Evolutionary conservation across 2,113 vertebrate genomes (phyloP).

Genomic region (Alethe castanea): DNA sequence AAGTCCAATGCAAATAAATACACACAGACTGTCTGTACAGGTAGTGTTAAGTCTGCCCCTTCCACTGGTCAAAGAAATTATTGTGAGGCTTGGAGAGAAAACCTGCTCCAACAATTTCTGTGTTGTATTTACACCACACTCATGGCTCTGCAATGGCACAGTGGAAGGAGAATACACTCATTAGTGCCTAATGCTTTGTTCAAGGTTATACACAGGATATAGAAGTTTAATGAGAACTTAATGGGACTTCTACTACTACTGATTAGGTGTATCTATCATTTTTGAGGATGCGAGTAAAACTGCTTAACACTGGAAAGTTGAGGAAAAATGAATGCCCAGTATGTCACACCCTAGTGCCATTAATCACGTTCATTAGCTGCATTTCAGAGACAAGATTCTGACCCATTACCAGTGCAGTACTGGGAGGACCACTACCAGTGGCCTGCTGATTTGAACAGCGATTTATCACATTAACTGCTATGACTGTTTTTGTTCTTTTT

Average conservation of each 20-base stretch:
- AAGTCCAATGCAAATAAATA: background rate
- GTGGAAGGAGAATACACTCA: constrained; percentile 49
- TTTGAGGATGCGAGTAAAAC: constrained; percentile 38
- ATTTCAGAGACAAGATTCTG: constrained; percentile 47
- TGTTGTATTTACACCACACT: background rate
- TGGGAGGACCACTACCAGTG: constrained; percentile 2
- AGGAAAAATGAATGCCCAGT: constrained; percentile 46
- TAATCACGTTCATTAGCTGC: constrained; percentile 56
- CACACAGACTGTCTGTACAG: background rate
- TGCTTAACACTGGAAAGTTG: constrained; percentile 28
- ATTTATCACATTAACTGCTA: constrained; percentile 53
- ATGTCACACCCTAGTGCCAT: constrained; percentile 49
- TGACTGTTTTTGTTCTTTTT: constrained; percentile 43
- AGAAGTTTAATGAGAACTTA: constrained; percentile 76
- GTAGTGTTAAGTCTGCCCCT: background rate
- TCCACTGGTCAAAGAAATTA: background rate
- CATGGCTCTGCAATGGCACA: background rate
- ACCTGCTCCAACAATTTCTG: background rate
- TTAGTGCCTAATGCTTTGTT: constrained; percentile 70
- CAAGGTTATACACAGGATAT: constrained; percentile 73
- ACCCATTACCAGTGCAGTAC: constrained; percentile 33
- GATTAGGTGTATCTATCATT: constrained; percentile 76
- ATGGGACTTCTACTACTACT: constrained; percentile 67
- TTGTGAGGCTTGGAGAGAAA: background rate
- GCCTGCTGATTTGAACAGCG: constrained; percentile 41